phyloP scores from a whole-genome alignment of 35 echinoderm and acorn worm genomes.

The Diadema setosum region DNA sequence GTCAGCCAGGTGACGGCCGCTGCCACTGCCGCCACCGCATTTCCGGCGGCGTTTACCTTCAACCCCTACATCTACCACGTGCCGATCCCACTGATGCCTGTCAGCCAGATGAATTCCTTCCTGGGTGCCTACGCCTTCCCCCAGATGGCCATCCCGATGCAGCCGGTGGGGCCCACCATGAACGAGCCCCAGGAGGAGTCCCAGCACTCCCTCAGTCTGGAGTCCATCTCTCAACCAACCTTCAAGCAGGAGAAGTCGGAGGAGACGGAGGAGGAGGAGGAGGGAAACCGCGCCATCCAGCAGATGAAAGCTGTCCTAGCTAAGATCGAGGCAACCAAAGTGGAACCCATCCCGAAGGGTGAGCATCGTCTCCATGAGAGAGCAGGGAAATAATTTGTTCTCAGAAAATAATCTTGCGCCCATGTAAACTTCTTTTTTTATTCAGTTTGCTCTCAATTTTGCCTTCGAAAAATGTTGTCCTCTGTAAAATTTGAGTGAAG shows the following conservation, averaged over 20 bases:
- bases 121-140: constrained; percentile 78
- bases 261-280: constrained; percentile 65
- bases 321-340: constrained; percentile 74
- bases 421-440: too few species aligned
- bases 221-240: background rate
- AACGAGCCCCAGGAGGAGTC: constrained; percentile 37
- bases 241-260: constrained; percentile 59
- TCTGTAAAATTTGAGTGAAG: too few species aligned
- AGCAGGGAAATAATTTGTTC: too few species aligned
- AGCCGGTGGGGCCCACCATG: constrained; percentile 42
- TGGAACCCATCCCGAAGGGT: constrained; percentile 78
- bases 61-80: constrained; percentile 87
- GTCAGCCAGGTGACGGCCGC: background rate
- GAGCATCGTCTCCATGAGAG: background rate
- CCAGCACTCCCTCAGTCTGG: background rate
- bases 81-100: constrained; percentile 89
- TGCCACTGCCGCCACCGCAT: constrained; percentile 17
- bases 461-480: too few species aligned
- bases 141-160: constrained; percentile 75
- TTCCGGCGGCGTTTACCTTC: constrained; percentile 72
- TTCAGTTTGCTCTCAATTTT: too few species aligned
- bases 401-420: too few species aligned
- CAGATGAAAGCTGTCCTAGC: constrained; percentile 83
- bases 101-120: constrained; percentile 78
- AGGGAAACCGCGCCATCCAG: constrained; percentile 54